Evolutionary conservation across 2,888 invertebrate genomes (phyloP), one percentile per base, ranked within the genome.

Genomic region (Volucella inanis): DNA sequence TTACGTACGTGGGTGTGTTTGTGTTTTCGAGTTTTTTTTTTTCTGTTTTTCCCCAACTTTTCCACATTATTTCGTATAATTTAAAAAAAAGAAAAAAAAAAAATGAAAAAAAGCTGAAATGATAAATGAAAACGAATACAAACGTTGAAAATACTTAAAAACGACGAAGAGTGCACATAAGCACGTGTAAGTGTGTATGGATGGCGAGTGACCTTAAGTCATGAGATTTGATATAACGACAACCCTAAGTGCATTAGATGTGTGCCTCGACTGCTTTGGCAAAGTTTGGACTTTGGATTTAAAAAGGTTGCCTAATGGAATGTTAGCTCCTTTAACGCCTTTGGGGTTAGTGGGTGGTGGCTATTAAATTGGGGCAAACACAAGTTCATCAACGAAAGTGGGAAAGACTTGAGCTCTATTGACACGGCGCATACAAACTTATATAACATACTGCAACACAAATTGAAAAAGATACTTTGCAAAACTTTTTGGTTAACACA

Each of bases 51-150:
- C 65, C 47, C 41, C 57, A 76, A 14, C 55, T 39, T 38, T 67
- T 31, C 39, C 15, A 39, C 14, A 2, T 12, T 47, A 12, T 1
- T 8, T 3, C 45, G 31, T 15, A 31, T 12, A 49, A 43, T 65
- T 45, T 11, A 6, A 6, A 45, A 45, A n/a, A 45, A 45, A 18
- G 18, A 18, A n/a, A 12, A 0, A n/a, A 12, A 10, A 10, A n/a
- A 11, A 45, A 45, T 12, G 12, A 22, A 49, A 65, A 45, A 22
- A 65, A 72, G 54, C 38, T 59, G 61, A 74, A 45, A 4, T 76
- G 54, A 77, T 68, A 64, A 74, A 78, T 59, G 78, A 68, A 83
- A 74, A 83, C 54, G 64, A 57, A 68, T 22, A 57, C 15, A 41
- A 39, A 59, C 18, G 43, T 65, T 54, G 41, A 49, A 14, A 47